These are phyloP conservation scores for Loxodonta africana DNA, from an alignment of 2,113 vertebrate genomes.

Conservation along the genomic window DNA sequence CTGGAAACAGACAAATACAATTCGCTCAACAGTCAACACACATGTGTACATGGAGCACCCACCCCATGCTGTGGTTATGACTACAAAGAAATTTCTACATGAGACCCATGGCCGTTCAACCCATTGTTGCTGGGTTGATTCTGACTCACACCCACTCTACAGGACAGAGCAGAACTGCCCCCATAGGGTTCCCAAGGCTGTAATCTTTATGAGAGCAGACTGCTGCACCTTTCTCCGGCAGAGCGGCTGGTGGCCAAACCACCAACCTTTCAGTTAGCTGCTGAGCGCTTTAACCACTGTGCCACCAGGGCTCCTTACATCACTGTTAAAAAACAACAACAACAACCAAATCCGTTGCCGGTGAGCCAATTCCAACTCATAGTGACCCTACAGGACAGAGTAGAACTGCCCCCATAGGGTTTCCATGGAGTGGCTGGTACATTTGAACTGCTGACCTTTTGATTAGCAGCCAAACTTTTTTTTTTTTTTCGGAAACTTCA, in stretches of 20 bases:
- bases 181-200: background rate
- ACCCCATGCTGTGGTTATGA: background rate
- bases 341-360: too few relatives aligned
- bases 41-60: background rate
- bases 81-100: background rate
- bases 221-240: too few relatives aligned
- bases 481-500: too few relatives aligned
- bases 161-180: background rate
- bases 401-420: too few relatives aligned
- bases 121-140: background rate
- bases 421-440: too few relatives aligned
- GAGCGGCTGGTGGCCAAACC: background rate
- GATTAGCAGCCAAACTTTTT: too few relatives aligned
- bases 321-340: too few relatives aligned
- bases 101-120: background rate
- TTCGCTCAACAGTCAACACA: conserved; percentile 27
- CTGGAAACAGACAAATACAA: conserved; percentile 69
- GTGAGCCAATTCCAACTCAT: too few relatives aligned
- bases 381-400: too few relatives aligned
- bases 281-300: background rate
- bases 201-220: too few relatives aligned
- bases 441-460: too few relatives aligned
- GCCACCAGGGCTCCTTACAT: too few relatives aligned
- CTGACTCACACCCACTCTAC: background rate
- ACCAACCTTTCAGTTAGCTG: background rate